Conservation (phyloP, 2,888 invertebrate genomes). For the Diloba caeruleocephala region DNA sequence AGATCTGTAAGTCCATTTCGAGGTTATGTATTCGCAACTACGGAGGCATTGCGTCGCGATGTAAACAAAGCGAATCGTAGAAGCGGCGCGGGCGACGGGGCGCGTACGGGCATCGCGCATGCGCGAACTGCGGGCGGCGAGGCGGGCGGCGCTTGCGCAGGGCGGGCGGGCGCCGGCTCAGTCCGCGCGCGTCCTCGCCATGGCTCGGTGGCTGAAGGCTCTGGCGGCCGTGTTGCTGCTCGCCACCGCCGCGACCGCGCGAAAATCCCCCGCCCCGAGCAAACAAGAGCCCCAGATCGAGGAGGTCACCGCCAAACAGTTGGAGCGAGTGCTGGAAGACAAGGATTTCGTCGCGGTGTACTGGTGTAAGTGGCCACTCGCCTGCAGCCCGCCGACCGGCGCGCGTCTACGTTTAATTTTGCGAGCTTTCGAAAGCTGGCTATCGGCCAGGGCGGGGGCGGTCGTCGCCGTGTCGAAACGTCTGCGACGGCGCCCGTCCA, state of each 20-base stretch:
- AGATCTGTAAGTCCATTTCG: constrained; percentile 18
- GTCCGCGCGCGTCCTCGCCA: constrained; percentile 87
- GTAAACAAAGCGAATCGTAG: constrained; percentile 63
- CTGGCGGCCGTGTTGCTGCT: constrained; percentile 87
- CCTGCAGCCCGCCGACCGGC: constrained; percentile 64
- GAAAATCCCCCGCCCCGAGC: constrained; percentile 74
- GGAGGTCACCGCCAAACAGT: constrained; percentile 97
- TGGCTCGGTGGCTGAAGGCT: constrained; percentile 87
- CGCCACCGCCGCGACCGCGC: constrained; percentile 84
- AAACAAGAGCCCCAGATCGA: constrained; percentile 94
- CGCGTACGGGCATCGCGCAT: constrained; percentile 48
- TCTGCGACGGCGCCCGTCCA: constrained; percentile 79
- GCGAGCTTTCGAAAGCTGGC: constrained; percentile 68
- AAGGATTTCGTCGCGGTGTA: constrained; percentile 98
- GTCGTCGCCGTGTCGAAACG: constrained; percentile 74
- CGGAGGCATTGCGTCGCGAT: constrained; percentile 54
- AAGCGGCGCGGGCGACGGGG: constrained; percentile 31
- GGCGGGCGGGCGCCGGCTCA: constrained; percentile 72
- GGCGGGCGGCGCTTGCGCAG: constrained; percentile 68
- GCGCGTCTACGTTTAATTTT: constrained; percentile 70
- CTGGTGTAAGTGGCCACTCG: constrained; percentile 95
- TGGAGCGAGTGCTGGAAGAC: constrained; percentile 96
- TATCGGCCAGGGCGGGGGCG: constrained; percentile 72
- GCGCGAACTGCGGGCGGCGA: constrained; percentile 55
- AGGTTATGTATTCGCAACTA: constrained; percentile 32